These are phyloP conservation scores for Leptopilina boulardi DNA, from an alignment of 1,140 invertebrate species.

Conservation along the genomic window DNA sequence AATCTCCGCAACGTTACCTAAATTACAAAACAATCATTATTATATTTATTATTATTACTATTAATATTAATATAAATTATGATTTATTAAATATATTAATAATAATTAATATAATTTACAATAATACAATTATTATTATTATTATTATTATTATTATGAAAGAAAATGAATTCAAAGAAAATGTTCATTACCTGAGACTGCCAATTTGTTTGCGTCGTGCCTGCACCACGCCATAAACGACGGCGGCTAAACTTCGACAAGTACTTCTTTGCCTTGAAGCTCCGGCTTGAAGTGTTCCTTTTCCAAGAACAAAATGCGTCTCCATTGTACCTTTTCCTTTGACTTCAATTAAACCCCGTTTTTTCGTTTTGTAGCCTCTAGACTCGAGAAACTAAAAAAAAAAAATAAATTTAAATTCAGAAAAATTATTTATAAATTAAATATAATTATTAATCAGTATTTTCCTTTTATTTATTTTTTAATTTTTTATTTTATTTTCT, in stretches of 20 bases:
- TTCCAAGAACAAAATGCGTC: constrained; percentile 91
- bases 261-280: constrained; percentile 81
- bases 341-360: constrained; percentile 89
- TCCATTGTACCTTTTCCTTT: constrained; percentile 98
- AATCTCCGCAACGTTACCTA: not conserved
- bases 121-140: not conserved
- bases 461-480: too few species aligned
- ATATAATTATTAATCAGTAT: too few species aligned
- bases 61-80: too few species aligned
- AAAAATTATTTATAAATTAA: not conserved
- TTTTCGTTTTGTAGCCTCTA: constrained; percentile 84
- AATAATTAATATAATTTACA: too few species aligned
- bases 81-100: too few species aligned
- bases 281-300: constrained; percentile 74
- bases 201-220: constrained; percentile 79
- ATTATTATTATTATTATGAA: not conserved
- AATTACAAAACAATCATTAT: not conserved
- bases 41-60: not conserved
- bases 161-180: not conserved
- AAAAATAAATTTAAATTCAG: constrained; percentile 13
- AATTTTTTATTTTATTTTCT: too few species aligned
- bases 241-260: constrained; percentile 87
- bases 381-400: constrained; percentile 80
- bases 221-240: constrained; percentile 91
- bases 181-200: constrained; percentile 43